Evolutionary conservation across 2,797 vertebrate genomes (phyloP).

Genomic region (Peromyscus nudipes): DNA sequence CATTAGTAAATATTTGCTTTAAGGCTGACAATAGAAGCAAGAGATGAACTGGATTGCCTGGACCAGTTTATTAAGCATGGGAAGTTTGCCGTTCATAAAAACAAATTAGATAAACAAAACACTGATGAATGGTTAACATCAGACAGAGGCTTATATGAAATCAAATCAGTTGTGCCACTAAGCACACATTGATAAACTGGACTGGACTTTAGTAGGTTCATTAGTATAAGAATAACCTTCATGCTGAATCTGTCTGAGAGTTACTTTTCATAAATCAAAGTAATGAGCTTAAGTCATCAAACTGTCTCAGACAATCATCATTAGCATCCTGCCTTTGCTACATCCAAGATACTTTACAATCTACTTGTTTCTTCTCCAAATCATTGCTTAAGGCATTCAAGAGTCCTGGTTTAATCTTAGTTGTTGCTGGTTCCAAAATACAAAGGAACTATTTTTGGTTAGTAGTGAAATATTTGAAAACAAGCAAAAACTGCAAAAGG

Average conservation of each 20-base stretch:
- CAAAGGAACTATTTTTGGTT: conserved; percentile 37
- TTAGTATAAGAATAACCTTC: conserved; percentile 65
- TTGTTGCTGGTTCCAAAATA: conserved; percentile 6
- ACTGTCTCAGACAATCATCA: conserved; percentile 74
- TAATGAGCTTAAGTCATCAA: conserved; percentile 80
- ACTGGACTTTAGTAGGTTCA: conserved; percentile 71
- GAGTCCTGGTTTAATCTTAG: conserved; percentile 17
- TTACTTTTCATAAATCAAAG: conserved; percentile 73
- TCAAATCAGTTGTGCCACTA: conserved; percentile 65
- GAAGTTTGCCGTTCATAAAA: conserved; percentile 72
- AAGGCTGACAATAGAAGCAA: conserved; percentile 12
- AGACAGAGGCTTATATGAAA: conserved; percentile 62
- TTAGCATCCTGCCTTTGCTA: conserved; percentile 64
- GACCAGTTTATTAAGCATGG: conserved; percentile 31
- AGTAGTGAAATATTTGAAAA: conserved; percentile 25
- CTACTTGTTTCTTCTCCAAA: conserved; percentile 65
- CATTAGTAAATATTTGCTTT: conserved; percentile 60
- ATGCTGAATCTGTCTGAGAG: conserved; percentile 71
- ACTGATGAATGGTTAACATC: conserved; percentile 73
- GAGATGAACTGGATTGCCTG: conserved; percentile 43
- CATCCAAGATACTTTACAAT: conserved; percentile 23
- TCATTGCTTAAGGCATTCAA: conserved; percentile 54
- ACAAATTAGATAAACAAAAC: conserved; percentile 72
- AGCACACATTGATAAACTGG: conserved; percentile 71
- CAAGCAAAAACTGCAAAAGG: neutral